phyloP scores from a whole-genome alignment of 1,140 invertebrate genomes.

The Drosophila subobscura region DNA sequence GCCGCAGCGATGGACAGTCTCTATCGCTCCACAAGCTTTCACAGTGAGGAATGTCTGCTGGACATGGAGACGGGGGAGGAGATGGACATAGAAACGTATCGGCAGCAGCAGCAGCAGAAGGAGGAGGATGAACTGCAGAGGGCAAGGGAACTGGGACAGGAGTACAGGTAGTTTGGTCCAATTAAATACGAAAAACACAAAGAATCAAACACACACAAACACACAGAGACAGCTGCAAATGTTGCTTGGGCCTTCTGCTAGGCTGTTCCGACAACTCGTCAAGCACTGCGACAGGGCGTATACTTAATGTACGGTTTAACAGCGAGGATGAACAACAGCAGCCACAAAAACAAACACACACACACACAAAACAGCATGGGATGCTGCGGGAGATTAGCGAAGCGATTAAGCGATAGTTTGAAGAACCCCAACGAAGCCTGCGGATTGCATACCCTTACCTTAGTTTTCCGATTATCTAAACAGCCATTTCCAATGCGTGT shows the following conservation, averaged over 20 bases:
- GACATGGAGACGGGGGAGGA: slow-evolving; percentile 53
- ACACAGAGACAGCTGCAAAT: slow-evolving; percentile 4
- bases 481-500: no score
- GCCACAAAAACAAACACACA: background rate
- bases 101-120: background rate
- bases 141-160: no score
- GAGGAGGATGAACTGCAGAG: no score
- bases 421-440: no score
- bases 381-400: no score
- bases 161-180: slow-evolving; percentile 51
- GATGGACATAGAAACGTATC: slow-evolving; percentile 15
- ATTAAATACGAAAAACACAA: slow-evolving; percentile 3
- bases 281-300: slow-evolving; percentile 22
- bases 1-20: slow-evolving; percentile 22
- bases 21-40: slow-evolving; percentile 46
- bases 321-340: background rate
- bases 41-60: slow-evolving; percentile 64
- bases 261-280: no score
- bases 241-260: background rate
- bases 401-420: no score
- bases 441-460: no score
- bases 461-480: no score
- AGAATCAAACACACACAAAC: slow-evolving; percentile 1
- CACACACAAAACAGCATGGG: slow-evolving; percentile 14
- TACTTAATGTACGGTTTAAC: slow-evolving; percentile 41